phyloP scores from a whole-genome alignment of 2,113 vertebrate species.

The Collichthys lucidus region DNA sequence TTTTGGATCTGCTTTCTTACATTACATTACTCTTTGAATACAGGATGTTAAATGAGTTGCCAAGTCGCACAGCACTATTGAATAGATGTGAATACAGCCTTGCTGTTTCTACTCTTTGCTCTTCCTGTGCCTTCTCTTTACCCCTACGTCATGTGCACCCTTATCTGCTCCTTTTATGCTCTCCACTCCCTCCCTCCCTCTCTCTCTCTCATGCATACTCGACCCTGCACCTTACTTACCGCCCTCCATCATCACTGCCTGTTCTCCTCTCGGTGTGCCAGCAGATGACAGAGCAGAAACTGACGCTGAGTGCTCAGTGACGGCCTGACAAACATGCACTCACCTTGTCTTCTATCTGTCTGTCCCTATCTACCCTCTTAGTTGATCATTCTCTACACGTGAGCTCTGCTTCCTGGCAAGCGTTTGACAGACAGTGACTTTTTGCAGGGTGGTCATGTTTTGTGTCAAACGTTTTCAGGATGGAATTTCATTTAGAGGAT shows the following conservation, averaged over 20 bases:
- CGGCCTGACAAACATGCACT: conserved; percentile 38
- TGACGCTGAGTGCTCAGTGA: conserved; percentile 58
- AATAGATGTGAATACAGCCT: conserved; percentile 1
- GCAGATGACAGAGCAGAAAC: conserved; percentile 60
- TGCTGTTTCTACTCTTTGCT: background rate
- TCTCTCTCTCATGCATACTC: background rate
- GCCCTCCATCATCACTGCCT: conserved; percentile 10
- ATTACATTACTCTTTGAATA: background rate
- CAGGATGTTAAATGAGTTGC: background rate
- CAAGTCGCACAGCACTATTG: background rate
- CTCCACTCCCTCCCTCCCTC: background rate
- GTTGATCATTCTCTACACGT: conserved; percentile 23
- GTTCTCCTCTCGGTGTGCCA: conserved; percentile 24
- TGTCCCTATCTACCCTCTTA: background rate
- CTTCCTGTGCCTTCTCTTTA: background rate
- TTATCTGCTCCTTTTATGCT: background rate
- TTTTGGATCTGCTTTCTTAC: background rate
- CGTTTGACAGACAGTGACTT: conserved; percentile 4
- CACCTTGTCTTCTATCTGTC: conserved; percentile 23
- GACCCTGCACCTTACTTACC: background rate
- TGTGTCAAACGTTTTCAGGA: background rate
- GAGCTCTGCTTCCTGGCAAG: background rate
- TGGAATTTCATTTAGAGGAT: background rate
- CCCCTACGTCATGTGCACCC: background rate
- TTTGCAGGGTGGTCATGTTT: background rate